Conservation (phyloP, 2,888 invertebrate genomes). For the Eristalis arbustorum region DNA sequence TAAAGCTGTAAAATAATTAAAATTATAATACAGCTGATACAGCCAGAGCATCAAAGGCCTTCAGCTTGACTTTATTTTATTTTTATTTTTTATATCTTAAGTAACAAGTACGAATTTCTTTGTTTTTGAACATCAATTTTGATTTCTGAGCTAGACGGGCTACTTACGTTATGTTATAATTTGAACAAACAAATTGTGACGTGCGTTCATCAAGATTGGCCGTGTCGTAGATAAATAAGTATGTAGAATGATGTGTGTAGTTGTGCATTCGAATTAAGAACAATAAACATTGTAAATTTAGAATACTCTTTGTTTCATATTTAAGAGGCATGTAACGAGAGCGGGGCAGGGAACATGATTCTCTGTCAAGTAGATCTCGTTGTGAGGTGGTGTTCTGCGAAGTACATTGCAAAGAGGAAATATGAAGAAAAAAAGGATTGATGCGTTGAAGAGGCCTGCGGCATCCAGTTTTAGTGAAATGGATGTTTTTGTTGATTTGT, state of each 20-base stretch:
- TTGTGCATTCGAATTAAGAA: not conserved
- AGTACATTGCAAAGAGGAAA: not conserved
- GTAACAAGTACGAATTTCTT: too few relatives aligned
- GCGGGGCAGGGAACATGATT: constrained; percentile 20
- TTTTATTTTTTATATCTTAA: too few relatives aligned
- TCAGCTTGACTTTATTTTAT: too few relatives aligned
- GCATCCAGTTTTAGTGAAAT: not conserved
- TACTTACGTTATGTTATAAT: too few relatives aligned
- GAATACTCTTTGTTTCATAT: constrained; percentile 7
- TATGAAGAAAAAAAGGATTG: not conserved
- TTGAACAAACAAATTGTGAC: too few relatives aligned
- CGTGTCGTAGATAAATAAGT: constrained; percentile 2
- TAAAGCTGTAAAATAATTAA: too few relatives aligned
- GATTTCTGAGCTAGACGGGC: too few relatives aligned
- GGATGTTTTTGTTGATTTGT: too few relatives aligned
- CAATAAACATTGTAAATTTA: constrained; percentile 14
- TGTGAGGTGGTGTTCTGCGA: constrained; percentile 6
- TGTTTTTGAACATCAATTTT: too few relatives aligned
- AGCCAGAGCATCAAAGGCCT: too few relatives aligned
- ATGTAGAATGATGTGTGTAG: not conserved
- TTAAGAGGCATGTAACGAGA: constrained; percentile 12
- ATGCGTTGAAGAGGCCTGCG: not conserved
- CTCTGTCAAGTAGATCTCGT: constrained; percentile 2
- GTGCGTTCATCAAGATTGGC: too few relatives aligned
- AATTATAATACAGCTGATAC: too few relatives aligned